Conservation (phyloP, 2,797 vertebrate genomes). For the Steatocranus sp. region DNA sequence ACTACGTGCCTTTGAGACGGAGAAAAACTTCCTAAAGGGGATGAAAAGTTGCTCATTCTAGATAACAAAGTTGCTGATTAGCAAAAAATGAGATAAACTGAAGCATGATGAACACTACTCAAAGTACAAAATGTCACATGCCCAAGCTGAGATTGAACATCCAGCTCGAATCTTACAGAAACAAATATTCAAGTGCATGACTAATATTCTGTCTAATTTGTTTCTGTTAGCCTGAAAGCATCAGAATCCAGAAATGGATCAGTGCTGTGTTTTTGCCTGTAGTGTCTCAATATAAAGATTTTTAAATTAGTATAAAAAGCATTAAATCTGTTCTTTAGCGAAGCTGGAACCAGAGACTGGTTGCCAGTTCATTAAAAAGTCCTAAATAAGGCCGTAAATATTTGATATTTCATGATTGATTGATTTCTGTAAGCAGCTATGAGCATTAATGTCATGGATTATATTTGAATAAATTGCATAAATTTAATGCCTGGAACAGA, state of each 20-base stretch:
- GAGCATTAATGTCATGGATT: neutral
- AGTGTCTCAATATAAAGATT: neutral
- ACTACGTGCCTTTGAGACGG: neutral
- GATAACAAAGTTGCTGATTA: neutral
- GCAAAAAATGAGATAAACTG: neutral
- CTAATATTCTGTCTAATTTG: neutral
- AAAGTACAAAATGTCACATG: neutral
- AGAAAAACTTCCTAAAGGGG: neutral
- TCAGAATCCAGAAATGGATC: neutral
- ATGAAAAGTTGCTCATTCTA: neutral
- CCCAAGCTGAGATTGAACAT: neutral
- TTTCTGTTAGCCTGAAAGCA: neutral
- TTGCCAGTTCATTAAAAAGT: neutral
- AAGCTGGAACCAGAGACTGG: neutral
- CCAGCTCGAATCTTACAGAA: neutral
- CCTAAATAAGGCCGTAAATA: neutral
- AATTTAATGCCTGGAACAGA: neutral
- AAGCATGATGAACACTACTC: neutral
- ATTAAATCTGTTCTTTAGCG: neutral
- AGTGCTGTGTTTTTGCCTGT: neutral
- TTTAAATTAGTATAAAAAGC: accelerated
- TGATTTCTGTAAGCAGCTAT: neutral
- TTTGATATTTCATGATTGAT: neutral
- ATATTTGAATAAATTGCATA: neutral
- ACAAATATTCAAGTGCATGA: neutral